phyloP scores from a whole-genome alignment of 35 echinoderm and acorn worm species.

The Anneissia japonica region DNA sequence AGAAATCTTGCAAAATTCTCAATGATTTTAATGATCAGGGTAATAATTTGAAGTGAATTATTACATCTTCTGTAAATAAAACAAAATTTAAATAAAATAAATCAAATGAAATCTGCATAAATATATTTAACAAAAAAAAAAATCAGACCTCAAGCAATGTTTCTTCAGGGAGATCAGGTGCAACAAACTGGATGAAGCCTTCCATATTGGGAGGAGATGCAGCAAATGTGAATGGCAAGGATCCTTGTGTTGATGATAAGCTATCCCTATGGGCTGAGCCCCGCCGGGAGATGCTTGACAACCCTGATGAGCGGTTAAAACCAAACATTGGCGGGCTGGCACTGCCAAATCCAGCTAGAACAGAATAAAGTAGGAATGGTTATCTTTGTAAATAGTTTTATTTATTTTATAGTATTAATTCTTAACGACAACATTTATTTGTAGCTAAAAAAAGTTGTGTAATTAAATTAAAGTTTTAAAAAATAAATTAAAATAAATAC shows the following conservation, averaged over 20 bases:
- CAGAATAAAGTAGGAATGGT: too few relatives aligned
- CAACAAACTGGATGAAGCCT: constrained; percentile 91
- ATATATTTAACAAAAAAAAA: too few relatives aligned
- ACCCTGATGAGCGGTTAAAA: not conserved
- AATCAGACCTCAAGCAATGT: constrained; percentile 83
- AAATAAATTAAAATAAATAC: too few relatives aligned
- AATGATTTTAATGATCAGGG: not conserved
- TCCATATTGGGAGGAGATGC: constrained; percentile 97
- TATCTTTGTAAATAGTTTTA: too few relatives aligned
- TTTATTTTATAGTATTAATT: too few relatives aligned
- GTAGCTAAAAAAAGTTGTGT: too few relatives aligned
- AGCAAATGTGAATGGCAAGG: constrained; percentile 59
- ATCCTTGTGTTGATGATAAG: constrained; percentile 85
- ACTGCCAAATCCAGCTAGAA: not conserved
- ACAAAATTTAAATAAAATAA: too few relatives aligned
- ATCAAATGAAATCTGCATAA: too few relatives aligned
- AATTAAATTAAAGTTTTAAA: too few relatives aligned
- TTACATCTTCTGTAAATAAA: not conserved
- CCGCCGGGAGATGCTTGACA: constrained; percentile 37
- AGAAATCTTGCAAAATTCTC: too few relatives aligned
- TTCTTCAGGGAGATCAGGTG: constrained; percentile 92
- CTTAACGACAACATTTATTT: too few relatives aligned
- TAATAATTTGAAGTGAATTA: not conserved
- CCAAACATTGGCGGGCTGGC: not conserved
- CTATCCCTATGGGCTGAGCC: constrained; percentile 63